A percentile compares a stretch with the other conserved stretches of the same genome.
phyloP scores from a whole-genome alignment of 2,113 vertebrate species.

The Peromyscus maniculatus region DNA sequence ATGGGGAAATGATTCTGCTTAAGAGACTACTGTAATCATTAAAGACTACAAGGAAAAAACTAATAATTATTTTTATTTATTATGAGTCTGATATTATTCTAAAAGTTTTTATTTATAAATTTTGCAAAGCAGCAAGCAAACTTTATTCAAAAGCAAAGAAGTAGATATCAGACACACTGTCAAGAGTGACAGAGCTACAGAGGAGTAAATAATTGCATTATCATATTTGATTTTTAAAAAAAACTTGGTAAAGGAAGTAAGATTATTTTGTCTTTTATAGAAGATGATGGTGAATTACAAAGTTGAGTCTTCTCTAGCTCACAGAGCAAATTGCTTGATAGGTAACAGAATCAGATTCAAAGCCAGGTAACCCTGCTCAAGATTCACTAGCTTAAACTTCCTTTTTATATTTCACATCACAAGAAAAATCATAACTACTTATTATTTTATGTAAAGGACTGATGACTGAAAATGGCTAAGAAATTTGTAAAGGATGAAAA shows the following conservation, averaged over 20 bases:
- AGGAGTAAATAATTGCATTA: too few relatives aligned
- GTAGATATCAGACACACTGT: too few relatives aligned
- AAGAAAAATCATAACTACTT: neutral
- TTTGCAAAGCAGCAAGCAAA: too few relatives aligned
- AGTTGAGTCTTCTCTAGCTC: neutral
- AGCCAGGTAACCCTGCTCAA: neutral
- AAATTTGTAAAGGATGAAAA: neutral
- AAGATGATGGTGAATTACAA: neutral
- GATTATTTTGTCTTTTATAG: neutral
- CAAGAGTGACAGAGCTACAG: too few relatives aligned
- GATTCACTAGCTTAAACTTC: neutral
- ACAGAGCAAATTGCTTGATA: neutral
- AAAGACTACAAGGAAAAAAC: neutral
- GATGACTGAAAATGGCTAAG: neutral
- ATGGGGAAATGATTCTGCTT: neutral
- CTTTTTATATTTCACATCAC: neutral
- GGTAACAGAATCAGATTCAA: neutral
- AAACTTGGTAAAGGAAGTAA: neutral
- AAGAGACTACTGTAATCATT: neutral
- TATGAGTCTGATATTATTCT: neutral
- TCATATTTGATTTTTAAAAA: slow-evolving; percentile 13
- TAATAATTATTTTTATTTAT: slow-evolving; percentile 6
- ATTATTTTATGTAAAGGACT: neutral
- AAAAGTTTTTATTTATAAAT: neutral
- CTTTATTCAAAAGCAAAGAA: too few relatives aligned